Evolutionary conservation across 2,113 vertebrate species (phyloP).

Genomic region (Tupaia chinensis): DNA sequence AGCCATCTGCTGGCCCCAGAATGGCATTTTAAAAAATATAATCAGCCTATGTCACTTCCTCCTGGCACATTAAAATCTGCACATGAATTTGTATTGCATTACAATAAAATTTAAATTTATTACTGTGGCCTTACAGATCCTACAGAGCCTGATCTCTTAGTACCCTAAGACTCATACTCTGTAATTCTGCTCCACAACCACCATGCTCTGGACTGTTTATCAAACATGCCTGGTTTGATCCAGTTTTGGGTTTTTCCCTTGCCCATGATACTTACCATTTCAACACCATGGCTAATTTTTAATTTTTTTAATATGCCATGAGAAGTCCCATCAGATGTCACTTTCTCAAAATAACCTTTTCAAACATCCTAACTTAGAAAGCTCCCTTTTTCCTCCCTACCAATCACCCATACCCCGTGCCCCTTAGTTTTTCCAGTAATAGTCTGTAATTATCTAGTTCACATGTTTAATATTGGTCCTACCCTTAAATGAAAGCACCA

Average conservation of each 20-base stretch:
- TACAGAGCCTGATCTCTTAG: background rate
- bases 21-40: background rate
- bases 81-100: fast-evolving
- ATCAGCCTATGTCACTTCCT: background rate
- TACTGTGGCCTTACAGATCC: background rate
- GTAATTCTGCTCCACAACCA: background rate
- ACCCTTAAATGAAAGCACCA: background rate
- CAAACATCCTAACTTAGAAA: background rate
- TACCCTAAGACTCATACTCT: background rate
- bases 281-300: background rate
- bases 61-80: background rate
- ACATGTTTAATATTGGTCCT: background rate
- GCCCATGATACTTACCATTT: background rate
- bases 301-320: background rate
- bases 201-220: no score
- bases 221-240: background rate
- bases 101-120: background rate
- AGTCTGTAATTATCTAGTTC: background rate
- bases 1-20: no score
- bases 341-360: background rate
- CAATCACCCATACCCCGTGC: background rate
- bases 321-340: background rate
- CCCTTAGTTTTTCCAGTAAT: background rate
- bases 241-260: background rate
- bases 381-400: background rate